These are phyloP conservation scores for Melanostigma gelatinosum DNA, from an alignment of 2,113 vertebrate species.

Conservation along the genomic window DNA sequence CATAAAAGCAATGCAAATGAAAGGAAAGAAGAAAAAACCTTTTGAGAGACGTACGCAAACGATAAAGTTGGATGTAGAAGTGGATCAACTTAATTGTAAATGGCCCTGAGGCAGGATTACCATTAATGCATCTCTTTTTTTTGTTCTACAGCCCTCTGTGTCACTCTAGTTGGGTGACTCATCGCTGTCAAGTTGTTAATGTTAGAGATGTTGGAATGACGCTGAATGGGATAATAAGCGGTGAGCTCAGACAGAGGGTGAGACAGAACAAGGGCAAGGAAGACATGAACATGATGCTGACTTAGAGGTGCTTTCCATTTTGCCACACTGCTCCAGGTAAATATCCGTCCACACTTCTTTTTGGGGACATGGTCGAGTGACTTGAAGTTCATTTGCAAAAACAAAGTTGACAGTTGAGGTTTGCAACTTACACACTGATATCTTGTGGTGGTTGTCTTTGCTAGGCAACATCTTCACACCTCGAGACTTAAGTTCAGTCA, in stretches of 20 bases:
- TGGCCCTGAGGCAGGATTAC: conserved; percentile 42
- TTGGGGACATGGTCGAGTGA: not conserved
- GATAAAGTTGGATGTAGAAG: conserved; percentile 22
- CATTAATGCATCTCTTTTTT: conserved; percentile 42
- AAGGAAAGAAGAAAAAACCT: not conserved
- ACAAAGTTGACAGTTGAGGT: not conserved
- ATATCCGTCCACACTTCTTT: not conserved
- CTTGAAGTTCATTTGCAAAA: not conserved
- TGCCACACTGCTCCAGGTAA: not conserved
- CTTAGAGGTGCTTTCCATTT: not conserved
- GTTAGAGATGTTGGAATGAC: conserved; percentile 44
- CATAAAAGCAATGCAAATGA: conserved; percentile 21
- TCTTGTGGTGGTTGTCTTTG: conserved; percentile 98
- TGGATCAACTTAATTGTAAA: conserved; percentile 41
- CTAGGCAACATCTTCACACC: conserved; percentile 98
- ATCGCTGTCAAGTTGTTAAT: conserved; percentile 19
- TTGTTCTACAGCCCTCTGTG: conserved; percentile 25
- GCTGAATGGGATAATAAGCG: conserved; percentile 13
- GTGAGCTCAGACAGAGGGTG: conserved; percentile 6
- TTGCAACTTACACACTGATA: conserved; percentile 95
- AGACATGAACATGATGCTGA: not conserved
- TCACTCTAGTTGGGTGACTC: conserved; percentile 25
- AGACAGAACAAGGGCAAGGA: conserved; percentile 37
- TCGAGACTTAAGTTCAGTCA: conserved; percentile 96
- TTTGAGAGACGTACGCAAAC: not conserved